These are phyloP conservation scores for Torymus aiolomorphi DNA, from an alignment of 2,888 invertebrate species.

Conservation along the genomic window DNA sequence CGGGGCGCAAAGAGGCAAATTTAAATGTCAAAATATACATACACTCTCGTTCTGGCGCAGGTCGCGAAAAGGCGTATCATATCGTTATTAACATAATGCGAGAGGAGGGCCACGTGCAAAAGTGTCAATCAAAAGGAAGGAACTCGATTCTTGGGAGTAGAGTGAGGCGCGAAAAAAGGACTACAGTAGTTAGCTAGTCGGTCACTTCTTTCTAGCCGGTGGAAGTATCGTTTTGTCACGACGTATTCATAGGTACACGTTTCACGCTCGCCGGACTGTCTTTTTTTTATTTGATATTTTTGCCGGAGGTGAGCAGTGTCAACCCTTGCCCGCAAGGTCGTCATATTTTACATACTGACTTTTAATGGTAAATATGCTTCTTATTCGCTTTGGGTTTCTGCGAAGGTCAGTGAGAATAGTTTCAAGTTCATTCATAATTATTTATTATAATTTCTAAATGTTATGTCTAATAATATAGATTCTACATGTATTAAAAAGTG, in stretches of 20 bases:
- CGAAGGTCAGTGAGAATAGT: no score
- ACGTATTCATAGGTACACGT: conserved; percentile 48
- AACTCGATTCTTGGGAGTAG: conserved; percentile 64
- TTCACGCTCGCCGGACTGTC: conserved; percentile 3
- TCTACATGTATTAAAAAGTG: no score
- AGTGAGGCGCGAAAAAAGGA: conserved; percentile 63
- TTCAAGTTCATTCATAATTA: no score
- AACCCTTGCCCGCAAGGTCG: conserved; percentile 36
- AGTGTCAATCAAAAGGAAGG: conserved; percentile 71
- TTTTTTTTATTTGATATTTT: conserved; percentile 1
- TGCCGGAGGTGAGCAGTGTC: neutral
- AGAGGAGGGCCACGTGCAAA: conserved; percentile 63
- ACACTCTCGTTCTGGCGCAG: conserved; percentile 63
- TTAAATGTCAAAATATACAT: conserved; percentile 75
- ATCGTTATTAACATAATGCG: conserved; percentile 73
- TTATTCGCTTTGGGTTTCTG: neutral
- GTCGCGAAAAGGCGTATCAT: conserved; percentile 67
- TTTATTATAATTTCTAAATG: no score
- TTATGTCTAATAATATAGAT: no score
- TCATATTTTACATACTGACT: conserved; percentile 1
- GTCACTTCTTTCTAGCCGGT: conserved; percentile 54
- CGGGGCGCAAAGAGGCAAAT: conserved; percentile 30
- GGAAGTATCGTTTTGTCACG: conserved; percentile 64
- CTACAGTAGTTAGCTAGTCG: conserved; percentile 63
- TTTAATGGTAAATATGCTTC: conserved; percentile 26